Conservation (phyloP, 2,113 vertebrate species). For the Sporophila hypoxantha region DNA sequence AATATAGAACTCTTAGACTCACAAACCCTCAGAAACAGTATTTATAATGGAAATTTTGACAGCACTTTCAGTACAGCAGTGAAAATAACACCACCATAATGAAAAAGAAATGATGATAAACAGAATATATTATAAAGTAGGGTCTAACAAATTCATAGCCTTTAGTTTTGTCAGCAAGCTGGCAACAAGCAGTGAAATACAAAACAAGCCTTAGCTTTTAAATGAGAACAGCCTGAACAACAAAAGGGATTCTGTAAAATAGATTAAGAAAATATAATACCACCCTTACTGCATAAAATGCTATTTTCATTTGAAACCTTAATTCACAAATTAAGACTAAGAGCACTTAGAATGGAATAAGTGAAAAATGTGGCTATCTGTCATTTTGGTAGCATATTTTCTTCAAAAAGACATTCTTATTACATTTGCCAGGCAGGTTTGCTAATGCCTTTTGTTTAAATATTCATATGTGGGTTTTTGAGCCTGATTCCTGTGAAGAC, state of each 20-base stretch:
- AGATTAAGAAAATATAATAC: conserved; percentile 28
- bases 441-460: conserved; percentile 47
- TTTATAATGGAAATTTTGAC: conserved; percentile 62
- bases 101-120: conserved; percentile 62
- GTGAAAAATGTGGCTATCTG: conserved; percentile 6
- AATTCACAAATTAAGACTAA: conserved; percentile 37
- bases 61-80: conserved; percentile 22
- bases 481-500: not conserved
- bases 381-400: conserved; percentile 7
- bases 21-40: conserved; percentile 28
- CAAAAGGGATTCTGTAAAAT: conserved; percentile 14
- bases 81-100: conserved; percentile 52
- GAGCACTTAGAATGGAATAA: not conserved
- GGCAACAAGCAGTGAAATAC: conserved; percentile 28
- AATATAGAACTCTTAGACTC: conserved; percentile 12
- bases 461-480: not conserved
- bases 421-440: conserved; percentile 11
- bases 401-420: not conserved
- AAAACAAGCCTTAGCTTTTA: conserved; percentile 38
- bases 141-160: conserved; percentile 54
- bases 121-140: conserved; percentile 59
- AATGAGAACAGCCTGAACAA: conserved; percentile 20
- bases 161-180: conserved; percentile 51
- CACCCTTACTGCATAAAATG: not conserved
- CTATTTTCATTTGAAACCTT: conserved; percentile 30